These are phyloP conservation scores for Bryconaethiops microstoma DNA, from an alignment of 2,797 vertebrate genomes.

Conservation along the genomic window DNA sequence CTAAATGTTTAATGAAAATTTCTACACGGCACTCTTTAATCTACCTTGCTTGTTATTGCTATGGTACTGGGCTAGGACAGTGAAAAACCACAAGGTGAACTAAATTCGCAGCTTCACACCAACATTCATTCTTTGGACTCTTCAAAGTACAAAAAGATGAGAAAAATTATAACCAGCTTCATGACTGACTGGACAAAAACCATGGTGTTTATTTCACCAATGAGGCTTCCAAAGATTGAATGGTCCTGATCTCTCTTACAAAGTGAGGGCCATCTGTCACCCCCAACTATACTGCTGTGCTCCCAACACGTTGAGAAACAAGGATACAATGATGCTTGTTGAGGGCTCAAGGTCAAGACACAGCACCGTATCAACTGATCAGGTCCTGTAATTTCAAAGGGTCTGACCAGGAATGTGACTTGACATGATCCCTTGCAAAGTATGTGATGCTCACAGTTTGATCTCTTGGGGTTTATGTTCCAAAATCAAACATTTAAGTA, in stretches of 20 bases:
- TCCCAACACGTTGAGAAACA: conserved; percentile 46
- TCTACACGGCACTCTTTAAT: neutral
- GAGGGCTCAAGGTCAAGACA: conserved; percentile 48
- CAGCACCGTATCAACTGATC: conserved; percentile 39
- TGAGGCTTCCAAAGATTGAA: neutral
- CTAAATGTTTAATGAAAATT: neutral
- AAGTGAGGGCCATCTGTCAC: conserved; percentile 51
- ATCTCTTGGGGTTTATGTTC: no score
- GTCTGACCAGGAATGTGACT: conserved; percentile 35
- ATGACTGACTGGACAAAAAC: neutral
- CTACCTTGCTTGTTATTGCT: neutral
- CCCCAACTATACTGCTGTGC: conserved; percentile 35
- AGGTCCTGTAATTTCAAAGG: conserved; percentile 28
- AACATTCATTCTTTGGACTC: no score
- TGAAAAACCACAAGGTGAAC: no score
- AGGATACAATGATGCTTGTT: conserved; percentile 55
- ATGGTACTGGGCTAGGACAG: neutral
- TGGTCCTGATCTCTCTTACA: conserved; percentile 24
- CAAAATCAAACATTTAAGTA: no score
- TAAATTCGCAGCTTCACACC: no score
- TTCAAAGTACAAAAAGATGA: no score
- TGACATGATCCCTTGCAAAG: no score
- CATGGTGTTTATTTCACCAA: neutral
- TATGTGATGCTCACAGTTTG: neutral
- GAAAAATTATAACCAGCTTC: neutral